Base-by-base conservation (phyloP, 2,888 invertebrate genomes). In the Drosophila yooni region DNA sequence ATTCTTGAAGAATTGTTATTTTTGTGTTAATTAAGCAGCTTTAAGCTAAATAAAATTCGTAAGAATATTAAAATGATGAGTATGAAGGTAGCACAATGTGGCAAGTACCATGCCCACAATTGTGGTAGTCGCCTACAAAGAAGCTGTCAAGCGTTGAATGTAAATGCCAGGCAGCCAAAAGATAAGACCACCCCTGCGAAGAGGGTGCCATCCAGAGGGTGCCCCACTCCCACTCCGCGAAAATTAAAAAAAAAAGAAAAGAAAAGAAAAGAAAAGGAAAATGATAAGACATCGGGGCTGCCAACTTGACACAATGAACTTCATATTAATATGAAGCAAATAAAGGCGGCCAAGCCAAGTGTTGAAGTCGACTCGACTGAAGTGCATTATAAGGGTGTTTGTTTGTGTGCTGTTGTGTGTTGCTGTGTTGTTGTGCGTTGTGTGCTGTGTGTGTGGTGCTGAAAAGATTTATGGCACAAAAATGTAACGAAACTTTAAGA, bases 221-320 rank as follows among this genome's bases (percentile, higher is more conserved):
- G 43, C 1, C 21, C 2, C 21, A 43, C 11, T 11, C 27, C 5
- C n/a, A n/a, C 18, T 3, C 11, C 27, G 15, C 60, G 13, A 70
- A 61, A 86, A 83, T 79, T 70, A 79, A 79, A 83, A 85, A 81
- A 75, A 82, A 84, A 77, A 82, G 21, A 21, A 81, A 33, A 40
- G 10, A 70, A 7, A 38, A 6, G 27, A 38, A 56, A 43, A 11
- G 11, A 31, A 43, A 21, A 31, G 56, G 65, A 73, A 86, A 83
- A 74, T 83, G 88, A 85, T 89, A 85, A 83, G 89, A 76, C 86
- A 87, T 87, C 87, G 83, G 90, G 60, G 76, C 75, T 89, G 89
- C 81, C 87, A 87, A 80, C 89, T 81, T 87, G 82, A 87, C 89
- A 87, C 89, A 87, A 89, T 90, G 89, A 89, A 87, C 80, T 82